Evolutionary conservation across 1,140 invertebrate species (phyloP).

Genomic region (Bombyx mandarina): DNA sequence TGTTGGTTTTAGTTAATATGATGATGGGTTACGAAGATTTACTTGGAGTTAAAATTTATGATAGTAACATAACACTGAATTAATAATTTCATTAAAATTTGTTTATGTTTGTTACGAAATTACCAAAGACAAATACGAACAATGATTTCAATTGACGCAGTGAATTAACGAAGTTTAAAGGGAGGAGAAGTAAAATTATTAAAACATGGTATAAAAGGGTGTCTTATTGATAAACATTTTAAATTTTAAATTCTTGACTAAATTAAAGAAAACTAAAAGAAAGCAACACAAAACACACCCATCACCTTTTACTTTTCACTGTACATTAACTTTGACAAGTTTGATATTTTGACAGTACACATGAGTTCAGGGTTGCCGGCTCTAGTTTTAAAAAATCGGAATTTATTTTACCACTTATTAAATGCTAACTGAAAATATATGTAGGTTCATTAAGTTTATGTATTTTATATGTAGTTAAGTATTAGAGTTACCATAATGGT

Average conservation of each 20-base stretch:
- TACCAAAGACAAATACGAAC: neutral
- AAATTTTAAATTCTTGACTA: no score
- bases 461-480: no score
- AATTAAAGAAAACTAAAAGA: constrained; percentile 16
- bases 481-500: no score
- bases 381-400: no score
- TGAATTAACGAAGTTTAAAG: no score
- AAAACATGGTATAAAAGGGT: no score
- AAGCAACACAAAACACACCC: constrained; percentile 62
- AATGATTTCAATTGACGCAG: no score
- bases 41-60: neutral
- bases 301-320: constrained; percentile 56
- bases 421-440: no score
- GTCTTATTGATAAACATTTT: no score
- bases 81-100: constrained; percentile 2
- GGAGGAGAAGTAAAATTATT: no score
- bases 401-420: no score
- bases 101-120: constrained; percentile 10
- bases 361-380: constrained; percentile 10
- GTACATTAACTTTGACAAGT: constrained; percentile 49
- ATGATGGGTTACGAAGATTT: constrained; percentile 5
- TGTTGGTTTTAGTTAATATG: neutral
- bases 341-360: constrained; percentile 4
- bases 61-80: neutral
- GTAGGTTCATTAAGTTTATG: no score